A percentile compares a stretch with the other conserved stretches of the same genome.
Evolutionary conservation across 2,113 vertebrate genomes (phyloP).

Genomic region (Stictonetta naevosa): DNA sequence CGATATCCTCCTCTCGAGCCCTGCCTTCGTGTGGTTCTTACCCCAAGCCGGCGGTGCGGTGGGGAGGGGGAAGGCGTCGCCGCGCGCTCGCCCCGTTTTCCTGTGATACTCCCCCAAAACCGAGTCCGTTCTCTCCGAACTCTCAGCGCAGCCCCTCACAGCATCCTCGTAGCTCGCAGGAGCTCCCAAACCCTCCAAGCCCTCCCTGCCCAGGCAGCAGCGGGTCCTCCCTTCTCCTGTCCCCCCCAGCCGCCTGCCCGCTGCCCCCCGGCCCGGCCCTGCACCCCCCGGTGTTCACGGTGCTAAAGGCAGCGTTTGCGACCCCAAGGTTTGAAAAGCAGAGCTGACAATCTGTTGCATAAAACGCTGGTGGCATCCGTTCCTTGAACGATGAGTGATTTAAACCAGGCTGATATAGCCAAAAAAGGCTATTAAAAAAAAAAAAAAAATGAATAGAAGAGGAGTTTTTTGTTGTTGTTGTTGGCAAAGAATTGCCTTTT

Average conservation of each 20-base stretch:
- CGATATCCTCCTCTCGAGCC: slow-evolving; percentile 9
- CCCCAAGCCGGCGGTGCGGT: neutral
- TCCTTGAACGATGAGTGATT: slow-evolving; percentile 62
- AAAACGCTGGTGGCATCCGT: slow-evolving; percentile 59
- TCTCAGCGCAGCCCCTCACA: neutral
- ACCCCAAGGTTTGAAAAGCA: neutral
- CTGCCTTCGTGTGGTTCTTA: slow-evolving; percentile 20
- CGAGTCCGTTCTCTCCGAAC: neutral
- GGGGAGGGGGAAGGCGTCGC: neutral
- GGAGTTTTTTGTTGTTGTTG: slow-evolving; percentile 34
- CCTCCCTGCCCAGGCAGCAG: neutral
- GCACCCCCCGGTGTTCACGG: neutral
- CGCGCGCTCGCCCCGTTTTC: neutral
- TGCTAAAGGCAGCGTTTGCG: neutral
- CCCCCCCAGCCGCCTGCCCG: neutral
- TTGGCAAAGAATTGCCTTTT: slow-evolving; percentile 69
- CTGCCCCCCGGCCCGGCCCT: neutral
- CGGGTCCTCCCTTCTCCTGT: neutral
- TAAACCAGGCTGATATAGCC: slow-evolving; percentile 62
- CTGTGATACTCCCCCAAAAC: neutral
- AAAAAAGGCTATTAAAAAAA: slow-evolving; percentile 51
- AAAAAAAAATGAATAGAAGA: slow-evolving; percentile 27
- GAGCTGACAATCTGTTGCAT: slow-evolving; percentile 44
- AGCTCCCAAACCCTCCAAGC: neutral
- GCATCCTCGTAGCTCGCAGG: neutral